Percentiles rank a stretch among this genome's conserved stretches.
phyloP scores from a whole-genome alignment of 2,797 vertebrate species.

The Crypturellus tataupa region DNA sequence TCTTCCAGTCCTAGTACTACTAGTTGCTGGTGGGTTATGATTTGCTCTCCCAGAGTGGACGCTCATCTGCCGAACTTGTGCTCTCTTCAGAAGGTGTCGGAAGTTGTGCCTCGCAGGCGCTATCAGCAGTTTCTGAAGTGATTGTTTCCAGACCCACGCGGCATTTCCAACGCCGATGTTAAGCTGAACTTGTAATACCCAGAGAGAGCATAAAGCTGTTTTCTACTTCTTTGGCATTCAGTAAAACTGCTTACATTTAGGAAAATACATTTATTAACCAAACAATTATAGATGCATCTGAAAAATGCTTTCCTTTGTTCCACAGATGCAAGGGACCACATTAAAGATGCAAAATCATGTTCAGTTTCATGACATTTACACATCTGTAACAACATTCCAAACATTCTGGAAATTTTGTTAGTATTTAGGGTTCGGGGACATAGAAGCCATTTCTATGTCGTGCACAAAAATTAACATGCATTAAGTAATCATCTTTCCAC shows the following conservation, averaged over 20 bases:
- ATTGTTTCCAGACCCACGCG: neutral
- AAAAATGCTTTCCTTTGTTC: neutral
- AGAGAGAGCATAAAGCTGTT: neutral
- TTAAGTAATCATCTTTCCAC: constrained; percentile 42
- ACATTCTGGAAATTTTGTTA: constrained; percentile 9
- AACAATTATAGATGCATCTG: neutral
- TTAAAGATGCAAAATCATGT: constrained; percentile 2
- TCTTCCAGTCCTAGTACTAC: neutral
- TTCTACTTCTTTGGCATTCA: neutral
- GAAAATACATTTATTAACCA: neutral
- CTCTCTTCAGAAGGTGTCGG: neutral
- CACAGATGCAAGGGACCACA: neutral
- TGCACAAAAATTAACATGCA: constrained; percentile 17
- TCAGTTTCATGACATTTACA: neutral
- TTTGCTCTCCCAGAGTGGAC: neutral
- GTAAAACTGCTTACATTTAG: neutral
- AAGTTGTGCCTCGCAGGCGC: neutral
- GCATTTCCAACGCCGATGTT: neutral
- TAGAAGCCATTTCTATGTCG: constrained; percentile 20
- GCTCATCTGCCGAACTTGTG: neutral
- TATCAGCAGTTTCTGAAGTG: neutral
- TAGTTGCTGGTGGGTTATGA: neutral
- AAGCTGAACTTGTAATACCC: neutral
- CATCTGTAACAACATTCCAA: constrained; percentile 7
- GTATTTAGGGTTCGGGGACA: neutral